Base-by-base conservation (phyloP, 2,113 vertebrate genomes). In the Neodontobutis hainanensis region DNA sequence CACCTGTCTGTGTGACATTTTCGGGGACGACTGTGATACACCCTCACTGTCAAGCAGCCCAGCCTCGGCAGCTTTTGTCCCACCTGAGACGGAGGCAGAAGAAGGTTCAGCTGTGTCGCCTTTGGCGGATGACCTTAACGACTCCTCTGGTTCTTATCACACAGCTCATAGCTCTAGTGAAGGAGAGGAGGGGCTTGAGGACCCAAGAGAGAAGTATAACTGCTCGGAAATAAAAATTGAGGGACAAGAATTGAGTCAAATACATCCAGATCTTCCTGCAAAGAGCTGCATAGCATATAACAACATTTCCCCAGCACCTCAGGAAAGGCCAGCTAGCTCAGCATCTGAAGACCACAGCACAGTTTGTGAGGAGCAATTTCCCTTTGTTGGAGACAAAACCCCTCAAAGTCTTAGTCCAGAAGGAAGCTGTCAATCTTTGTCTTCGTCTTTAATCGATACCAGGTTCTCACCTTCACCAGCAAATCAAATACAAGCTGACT, bases 111-210 rank as follows among this genome's bases (percentile, higher is more conserved):
- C 68, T 52, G 72, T 57, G 16, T 83, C 86, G 45, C 80, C 86
- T 6, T 60, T 53, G 8, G 70, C 61, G 50, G 91, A 94, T 65
- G 92, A 94, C 75, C 93, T 74, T 43, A 91, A 93, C 60, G 91
- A 94, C 80, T 97, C 95, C 11, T 95, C 94, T 0, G 91, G 92
- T 38, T 94, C 94, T 53, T 97, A 96, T 80, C 92, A 96, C 85
- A 95, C 95, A 2, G 94, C 95, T 11, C 86, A 87, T 0, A 92
- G 92, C 73, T 95, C 94, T 52, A 94, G 91, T 80, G 94, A 95
- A 84, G 91, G 90, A 55, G 87, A 93, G 76, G 94, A 94, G 66
- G 91, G 73, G 4, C 90, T 87, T 79, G 93, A 95, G 1, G 91
- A 94, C 51, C 84, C 89, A 38, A 77, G 40, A 68, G 87, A 92